These are phyloP conservation scores for Pseudopleuronectes americanus DNA, from an alignment of 2,797 vertebrate genomes.

Conservation along the genomic window DNA sequence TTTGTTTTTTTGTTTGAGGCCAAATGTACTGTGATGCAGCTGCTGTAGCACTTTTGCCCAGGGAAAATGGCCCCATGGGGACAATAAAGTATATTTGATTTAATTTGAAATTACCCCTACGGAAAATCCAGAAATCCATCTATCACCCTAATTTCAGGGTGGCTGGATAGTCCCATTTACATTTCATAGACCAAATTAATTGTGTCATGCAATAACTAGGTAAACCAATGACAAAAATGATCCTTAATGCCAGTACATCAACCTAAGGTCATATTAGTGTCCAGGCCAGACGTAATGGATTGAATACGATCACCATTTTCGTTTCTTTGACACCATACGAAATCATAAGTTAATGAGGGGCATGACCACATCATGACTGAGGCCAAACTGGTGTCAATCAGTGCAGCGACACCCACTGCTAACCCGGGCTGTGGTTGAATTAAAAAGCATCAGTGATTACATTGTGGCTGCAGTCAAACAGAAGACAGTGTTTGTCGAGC, in stretches of 20 bases:
- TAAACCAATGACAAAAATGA: not conserved
- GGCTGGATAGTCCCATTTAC: not conserved
- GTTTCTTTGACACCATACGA: conserved; percentile 8
- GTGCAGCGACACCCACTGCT: not conserved
- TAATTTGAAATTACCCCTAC: no score
- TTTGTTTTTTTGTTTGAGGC: no score
- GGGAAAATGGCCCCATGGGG: no score
- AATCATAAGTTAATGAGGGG: conserved; percentile 17
- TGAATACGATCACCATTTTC: not conserved
- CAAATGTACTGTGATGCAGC: no score
- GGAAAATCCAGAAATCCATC: no score
- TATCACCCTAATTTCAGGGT: not conserved
- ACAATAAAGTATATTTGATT: no score
- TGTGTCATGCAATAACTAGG: not conserved
- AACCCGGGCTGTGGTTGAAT: no score
- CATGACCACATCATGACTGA: conserved; percentile 22
- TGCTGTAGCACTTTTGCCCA: no score
- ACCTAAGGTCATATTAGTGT: not conserved
- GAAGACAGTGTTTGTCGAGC: not conserved
- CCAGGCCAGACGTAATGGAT: not conserved
- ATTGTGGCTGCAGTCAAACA: not conserved
- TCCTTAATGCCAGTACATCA: not conserved
- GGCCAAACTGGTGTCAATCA: not conserved
- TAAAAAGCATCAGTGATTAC: no score
- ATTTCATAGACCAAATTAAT: not conserved